Evolutionary conservation across 2,113 vertebrate species (phyloP), one percentile per base, ranked within the genome.

Genomic region (Tinamus guttatus): DNA sequence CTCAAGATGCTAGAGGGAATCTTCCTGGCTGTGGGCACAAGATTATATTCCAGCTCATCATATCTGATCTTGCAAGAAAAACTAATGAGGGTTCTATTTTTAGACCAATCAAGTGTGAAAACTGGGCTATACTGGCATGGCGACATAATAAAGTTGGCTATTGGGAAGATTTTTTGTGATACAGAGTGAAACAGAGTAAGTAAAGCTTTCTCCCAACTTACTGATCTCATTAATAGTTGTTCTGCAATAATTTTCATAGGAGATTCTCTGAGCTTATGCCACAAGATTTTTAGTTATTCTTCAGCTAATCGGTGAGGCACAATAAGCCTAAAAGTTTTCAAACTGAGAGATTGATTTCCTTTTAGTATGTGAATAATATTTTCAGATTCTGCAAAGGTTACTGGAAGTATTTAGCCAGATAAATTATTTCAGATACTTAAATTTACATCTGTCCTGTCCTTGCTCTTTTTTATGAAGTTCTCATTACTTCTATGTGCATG

Each of bases 41-140:
- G 64, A 80, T 27, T 41, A 32, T 27, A 85, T 78, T 86, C 62
- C 63, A 93, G 51, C 47, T 83, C 77, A 76, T 71, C 32, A 84
- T 52, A 88, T 86, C 82, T 79, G 69, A 71, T 38, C 69, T 27
- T 54, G 69, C 69, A 63, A 92, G 34, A 80, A 80, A 78, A 90
- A 68, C 21, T 93, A 90, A 90, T 62, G 80, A 94, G 34, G 18
- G 5, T 49, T 81, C 74, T 97, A 92, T 93, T 93, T 94, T 97
- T 96, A 93, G 77, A 69, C 81, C 69, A 96, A 95, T 59, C 47
- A 83, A 88, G 15, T 40, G 38, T 65, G 58, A 84, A 86, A 93
- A 69, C 24, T 34, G 76, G 32, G 56, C 36, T 94, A 79, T 90
- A 65, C n/a, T 88, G 77, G 63, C 52, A 76, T 19, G 22, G 18